Percentiles rank a stretch among this genome's conserved stretches.
phyloP scores from a whole-genome alignment of 64 coral and sea anemone genomes.

The Montipora cactus region DNA sequence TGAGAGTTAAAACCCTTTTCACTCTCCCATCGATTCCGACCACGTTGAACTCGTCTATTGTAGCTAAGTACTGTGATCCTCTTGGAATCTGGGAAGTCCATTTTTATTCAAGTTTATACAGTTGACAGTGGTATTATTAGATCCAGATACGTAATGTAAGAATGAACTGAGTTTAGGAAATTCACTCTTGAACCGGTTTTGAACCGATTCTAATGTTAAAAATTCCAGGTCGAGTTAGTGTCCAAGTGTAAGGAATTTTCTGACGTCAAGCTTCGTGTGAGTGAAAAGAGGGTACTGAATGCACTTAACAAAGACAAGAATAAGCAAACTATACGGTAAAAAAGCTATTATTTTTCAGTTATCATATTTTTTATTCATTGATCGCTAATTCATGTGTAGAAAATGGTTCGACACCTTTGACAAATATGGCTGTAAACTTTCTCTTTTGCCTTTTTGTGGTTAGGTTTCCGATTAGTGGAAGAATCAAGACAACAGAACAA shows the following conservation, averaged over 20 bases:
- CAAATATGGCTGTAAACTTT: too few relatives aligned
- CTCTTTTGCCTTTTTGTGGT: not conserved
- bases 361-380: not conserved
- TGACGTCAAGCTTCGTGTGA: slow-evolving; percentile 89
- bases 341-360: not conserved
- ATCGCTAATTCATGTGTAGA: not conserved
- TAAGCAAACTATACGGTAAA: slow-evolving; percentile 86
- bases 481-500: slow-evolving; percentile 95
- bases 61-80: too few relatives aligned
- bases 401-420: not conserved
- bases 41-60: too few relatives aligned
- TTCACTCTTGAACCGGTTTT: not conserved
- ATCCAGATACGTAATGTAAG: too few relatives aligned
- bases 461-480: slow-evolving; percentile 95
- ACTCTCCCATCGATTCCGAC: too few relatives aligned
- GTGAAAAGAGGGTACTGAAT: slow-evolving; percentile 90
- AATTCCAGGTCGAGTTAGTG: slow-evolving; percentile 77
- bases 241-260: slow-evolving; percentile 97
- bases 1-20: too few relatives aligned
- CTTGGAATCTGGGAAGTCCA: too few relatives aligned
- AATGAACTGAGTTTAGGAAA: not conserved
- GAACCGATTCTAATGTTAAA: not conserved
- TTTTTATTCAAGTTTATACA: too few relatives aligned
- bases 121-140: too few relatives aligned
- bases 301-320: slow-evolving; percentile 95